Evolutionary conservation across 1,140 invertebrate species (phyloP), one percentile per base, ranked within the genome.

Genomic region (Tribolium castaneum): DNA sequence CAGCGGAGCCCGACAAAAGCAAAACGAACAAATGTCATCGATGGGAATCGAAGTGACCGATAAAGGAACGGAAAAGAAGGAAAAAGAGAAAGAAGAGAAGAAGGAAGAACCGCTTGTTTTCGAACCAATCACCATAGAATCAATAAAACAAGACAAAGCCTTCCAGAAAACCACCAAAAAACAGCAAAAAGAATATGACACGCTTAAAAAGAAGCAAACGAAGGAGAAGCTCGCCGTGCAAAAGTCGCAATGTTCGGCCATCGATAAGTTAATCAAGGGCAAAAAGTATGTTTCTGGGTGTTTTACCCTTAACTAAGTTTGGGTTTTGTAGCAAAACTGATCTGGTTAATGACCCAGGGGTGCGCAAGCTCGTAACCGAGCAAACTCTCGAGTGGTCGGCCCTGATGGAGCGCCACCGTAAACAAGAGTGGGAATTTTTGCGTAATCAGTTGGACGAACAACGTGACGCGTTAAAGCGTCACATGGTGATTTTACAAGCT

Each of bases 301-400:
- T 56, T 13, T 19, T 71, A 3, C 25, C 25, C 6, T 45, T 30
- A 35, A 34, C 73, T 34, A 70, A 50, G 77, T 74, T 76, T 72
- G 75, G 78, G 75, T 81, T 87, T 19, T 86, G 25, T 10, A 96
- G 94, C 84, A 96, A 95, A 87, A 91, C 92, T 76, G 94, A 97
- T 85, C 87, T 96, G 6, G 92, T 91, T 52, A 92, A 91, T 80
- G 96, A 97, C 88, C 91, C 93, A 0, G 89, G 89, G 5, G 92
- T 98, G 77, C 92, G 94, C 78, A 92, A 93, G 78, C 88, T 97
- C 6, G 96, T 98, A 25, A 90, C 90, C 12, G 95, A 96, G 78
- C 98, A 99, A 88, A 98, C 97, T 0, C 88, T 92, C 6, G 96
- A 99, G 82, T 99, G 98, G 97, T 96, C 95, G 39, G 94, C 96